Conservation (phyloP, 2,113 vertebrate species). For the Hypocryptadius cinnamomeus region DNA sequence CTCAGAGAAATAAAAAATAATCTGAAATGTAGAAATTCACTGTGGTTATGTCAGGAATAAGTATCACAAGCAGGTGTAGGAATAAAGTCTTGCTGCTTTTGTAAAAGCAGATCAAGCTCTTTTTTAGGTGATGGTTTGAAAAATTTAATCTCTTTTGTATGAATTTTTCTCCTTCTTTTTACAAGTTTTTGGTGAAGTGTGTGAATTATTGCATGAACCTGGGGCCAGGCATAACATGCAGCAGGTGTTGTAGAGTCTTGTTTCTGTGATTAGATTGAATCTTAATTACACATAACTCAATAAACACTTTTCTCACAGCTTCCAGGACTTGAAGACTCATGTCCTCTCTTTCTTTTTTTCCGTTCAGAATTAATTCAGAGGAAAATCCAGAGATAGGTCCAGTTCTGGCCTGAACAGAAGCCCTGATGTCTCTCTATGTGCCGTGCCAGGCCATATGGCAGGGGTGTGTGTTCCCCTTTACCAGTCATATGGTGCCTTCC, state of each 20-base stretch:
- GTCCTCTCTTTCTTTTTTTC: neutral
- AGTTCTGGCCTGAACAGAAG: neutral
- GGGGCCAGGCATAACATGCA: neutral
- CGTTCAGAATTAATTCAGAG: neutral
- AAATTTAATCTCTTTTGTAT: neutral
- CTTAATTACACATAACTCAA: neutral
- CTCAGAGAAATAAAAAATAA: constrained; percentile 17
- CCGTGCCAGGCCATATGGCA: neutral
- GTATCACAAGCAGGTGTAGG: neutral
- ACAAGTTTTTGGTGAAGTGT: neutral
- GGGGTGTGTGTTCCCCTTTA: neutral
- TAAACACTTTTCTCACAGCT: neutral
- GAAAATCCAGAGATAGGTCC: neutral
- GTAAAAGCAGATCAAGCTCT: neutral
- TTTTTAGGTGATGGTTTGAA: neutral
- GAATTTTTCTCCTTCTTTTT: neutral
- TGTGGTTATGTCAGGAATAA: neutral
- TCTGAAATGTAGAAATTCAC: neutral
- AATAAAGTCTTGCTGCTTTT: neutral
- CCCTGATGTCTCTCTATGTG: neutral
- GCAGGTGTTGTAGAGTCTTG: neutral
- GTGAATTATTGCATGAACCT: neutral
- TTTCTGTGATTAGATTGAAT: neutral
- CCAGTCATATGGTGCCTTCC: neutral
- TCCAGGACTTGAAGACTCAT: neutral